phyloP scores from a whole-genome alignment of 2,797 vertebrate species.

The Trachops cirrhosus region DNA sequence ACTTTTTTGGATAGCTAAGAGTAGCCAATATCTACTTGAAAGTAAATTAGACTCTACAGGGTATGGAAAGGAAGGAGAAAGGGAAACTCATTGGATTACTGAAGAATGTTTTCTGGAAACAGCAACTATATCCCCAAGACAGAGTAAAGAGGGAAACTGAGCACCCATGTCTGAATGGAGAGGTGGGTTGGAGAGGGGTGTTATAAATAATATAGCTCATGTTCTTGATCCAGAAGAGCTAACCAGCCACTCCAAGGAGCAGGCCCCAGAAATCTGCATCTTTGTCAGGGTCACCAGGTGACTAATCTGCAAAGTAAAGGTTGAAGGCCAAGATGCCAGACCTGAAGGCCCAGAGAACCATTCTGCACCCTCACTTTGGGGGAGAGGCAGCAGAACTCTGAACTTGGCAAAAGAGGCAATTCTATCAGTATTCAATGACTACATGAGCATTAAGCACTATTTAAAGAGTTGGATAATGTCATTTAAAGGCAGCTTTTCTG shows the following conservation, averaged over 20 bases:
- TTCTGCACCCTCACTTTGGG: not conserved
- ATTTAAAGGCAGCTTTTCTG: not conserved
- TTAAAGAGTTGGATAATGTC: not conserved
- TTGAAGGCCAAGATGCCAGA: not conserved
- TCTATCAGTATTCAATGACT: not conserved
- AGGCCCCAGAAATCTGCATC: not conserved
- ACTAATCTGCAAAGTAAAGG: not conserved
- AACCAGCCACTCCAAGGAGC: not conserved
- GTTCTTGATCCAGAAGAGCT: not conserved
- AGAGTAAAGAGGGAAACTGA: not conserved
- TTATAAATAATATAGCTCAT: not conserved
- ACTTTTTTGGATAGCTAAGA: not conserved
- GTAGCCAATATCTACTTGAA: not conserved
- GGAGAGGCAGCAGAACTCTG: not conserved
- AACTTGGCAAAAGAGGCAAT: not conserved
- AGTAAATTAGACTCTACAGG: not conserved
- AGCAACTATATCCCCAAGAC: not conserved
- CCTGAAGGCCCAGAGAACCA: not conserved
- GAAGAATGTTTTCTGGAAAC: not conserved
- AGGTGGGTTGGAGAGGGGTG: rapidly evolving
- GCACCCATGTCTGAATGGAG: not conserved
- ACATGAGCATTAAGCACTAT: not conserved
- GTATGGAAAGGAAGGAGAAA: not conserved
- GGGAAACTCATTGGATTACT: not conserved
- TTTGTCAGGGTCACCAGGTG: not conserved